Conservation (phyloP, 2,888 invertebrate species). For the Synergus japonicus region DNA sequence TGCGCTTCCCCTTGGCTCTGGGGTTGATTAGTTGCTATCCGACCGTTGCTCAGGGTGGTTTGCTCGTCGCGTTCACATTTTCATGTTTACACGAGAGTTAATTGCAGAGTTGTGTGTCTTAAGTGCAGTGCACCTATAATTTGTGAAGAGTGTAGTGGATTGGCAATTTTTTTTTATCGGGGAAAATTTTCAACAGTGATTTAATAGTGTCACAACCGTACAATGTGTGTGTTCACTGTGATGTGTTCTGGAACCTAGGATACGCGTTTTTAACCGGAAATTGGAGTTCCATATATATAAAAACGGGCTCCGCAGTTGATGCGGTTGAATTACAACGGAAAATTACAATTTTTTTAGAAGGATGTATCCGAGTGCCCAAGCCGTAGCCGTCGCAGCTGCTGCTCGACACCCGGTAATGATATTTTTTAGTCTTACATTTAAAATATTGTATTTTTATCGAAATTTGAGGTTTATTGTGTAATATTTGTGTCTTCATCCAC, state of each 20-base stretch:
- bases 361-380: conserved; percentile 42
- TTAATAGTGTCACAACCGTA: not conserved
- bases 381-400: conserved; percentile 38
- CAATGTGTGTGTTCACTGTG: conserved; percentile 16
- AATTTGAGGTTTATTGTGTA: not conserved
- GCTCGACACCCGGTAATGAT: conserved; percentile 37
- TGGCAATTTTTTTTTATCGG: not conserved
- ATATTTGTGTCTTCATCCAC: not conserved
- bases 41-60: not conserved
- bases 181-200: not conserved
- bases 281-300: not conserved
- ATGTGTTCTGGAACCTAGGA: not conserved
- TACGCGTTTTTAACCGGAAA: conserved; percentile 10
- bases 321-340: conserved; percentile 15
- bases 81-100: conserved; percentile 33
- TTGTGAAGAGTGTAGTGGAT: not conserved
- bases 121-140: not conserved
- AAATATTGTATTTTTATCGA: not conserved
- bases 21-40: conserved; percentile 42
- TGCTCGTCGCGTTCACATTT: not conserved
- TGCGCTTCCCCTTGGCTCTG: conserved; percentile 28
- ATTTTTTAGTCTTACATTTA: not conserved
- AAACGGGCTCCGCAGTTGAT: not conserved
- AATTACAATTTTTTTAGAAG: conserved; percentile 24
- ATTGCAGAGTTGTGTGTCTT: conserved; percentile 1